These are phyloP conservation scores for Tolmerus cingulatus DNA, from an alignment of 2,888 invertebrate species.

Conservation along the genomic window DNA sequence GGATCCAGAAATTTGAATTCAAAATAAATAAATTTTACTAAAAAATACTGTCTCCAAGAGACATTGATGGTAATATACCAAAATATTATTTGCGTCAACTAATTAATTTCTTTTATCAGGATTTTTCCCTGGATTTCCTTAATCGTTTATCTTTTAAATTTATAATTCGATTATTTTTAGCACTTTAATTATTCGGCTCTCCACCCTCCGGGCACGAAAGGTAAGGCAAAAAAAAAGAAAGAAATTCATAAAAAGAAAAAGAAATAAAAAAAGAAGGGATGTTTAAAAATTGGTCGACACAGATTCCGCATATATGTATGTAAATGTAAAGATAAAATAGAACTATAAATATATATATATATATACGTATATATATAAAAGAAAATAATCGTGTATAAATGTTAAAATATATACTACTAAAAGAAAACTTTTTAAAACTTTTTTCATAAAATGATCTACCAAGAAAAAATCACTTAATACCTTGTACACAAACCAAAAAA, in stretches of 20 bases:
- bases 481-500: constrained; percentile 39
- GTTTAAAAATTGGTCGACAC: neutral
- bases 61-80: neutral
- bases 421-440: constrained; percentile 32
- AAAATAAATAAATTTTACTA: neutral
- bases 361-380: neutral
- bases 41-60: neutral
- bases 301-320: neutral
- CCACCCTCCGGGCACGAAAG: neutral
- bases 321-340: constrained; percentile 10
- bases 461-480: constrained; percentile 18
- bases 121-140: neutral
- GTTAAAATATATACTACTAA: constrained; percentile 17
- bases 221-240: neutral
- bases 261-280: neutral
- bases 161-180: neutral
- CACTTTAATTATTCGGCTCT: neutral
- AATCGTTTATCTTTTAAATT: neutral
- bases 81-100: neutral
- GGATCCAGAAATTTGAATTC: neutral
- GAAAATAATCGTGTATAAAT: constrained; percentile 31
- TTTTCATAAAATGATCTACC: constrained; percentile 14
- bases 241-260: neutral
- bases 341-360: neutral
- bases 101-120: neutral